Evolutionary conservation across 2,888 invertebrate species (phyloP).

Genomic region (Amphimallon solstitiale): DNA sequence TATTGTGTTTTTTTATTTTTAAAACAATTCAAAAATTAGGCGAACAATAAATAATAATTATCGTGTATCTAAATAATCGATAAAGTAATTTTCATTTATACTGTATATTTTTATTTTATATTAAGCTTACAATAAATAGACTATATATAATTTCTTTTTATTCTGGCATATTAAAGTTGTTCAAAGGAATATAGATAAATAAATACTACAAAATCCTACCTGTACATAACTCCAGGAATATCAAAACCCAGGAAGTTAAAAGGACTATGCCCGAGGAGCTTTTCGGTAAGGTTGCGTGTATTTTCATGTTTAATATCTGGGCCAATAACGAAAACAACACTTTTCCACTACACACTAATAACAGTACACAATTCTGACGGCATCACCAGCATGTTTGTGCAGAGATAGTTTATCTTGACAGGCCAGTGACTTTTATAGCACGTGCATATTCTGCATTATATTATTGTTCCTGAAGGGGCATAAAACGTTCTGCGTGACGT

Average conservation of each 20-base stretch:
- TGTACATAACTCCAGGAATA: constrained; percentile 56
- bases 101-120: too few species aligned
- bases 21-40: too few species aligned
- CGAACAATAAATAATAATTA: too few species aligned
- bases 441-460: not conserved
- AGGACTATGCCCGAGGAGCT: constrained; percentile 54
- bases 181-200: too few species aligned
- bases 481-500: too few species aligned
- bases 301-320: constrained; percentile 52
- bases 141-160: too few species aligned
- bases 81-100: too few species aligned
- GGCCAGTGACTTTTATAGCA: not conserved
- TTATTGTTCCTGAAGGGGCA: not conserved
- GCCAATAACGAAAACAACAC: constrained; percentile 44
- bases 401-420: not conserved
- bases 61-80: too few species aligned
- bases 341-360: constrained; percentile 50
- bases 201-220: constrained; percentile 45
- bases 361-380: constrained; percentile 9
- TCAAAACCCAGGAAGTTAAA: constrained; percentile 55
- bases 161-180: too few species aligned
- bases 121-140: too few species aligned
- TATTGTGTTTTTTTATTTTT: too few species aligned
- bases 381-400: not conserved
- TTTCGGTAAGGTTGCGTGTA: constrained; percentile 50